phyloP scores from a whole-genome alignment of 2,113 vertebrate genomes.

The Hippocampus zosterae region DNA sequence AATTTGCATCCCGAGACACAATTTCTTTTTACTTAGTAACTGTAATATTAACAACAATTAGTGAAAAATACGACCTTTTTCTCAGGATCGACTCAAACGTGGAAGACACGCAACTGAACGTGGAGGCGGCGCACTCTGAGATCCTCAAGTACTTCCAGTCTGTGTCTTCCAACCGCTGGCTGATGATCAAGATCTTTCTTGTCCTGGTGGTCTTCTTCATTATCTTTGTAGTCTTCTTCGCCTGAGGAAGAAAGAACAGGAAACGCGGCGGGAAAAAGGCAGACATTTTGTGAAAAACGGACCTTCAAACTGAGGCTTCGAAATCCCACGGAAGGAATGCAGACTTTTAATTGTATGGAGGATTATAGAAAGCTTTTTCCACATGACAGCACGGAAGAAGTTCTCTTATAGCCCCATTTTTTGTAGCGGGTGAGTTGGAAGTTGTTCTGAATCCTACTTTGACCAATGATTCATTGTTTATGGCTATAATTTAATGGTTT shows the following conservation, averaged over 20 bases:
- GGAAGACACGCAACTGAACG: conserved; percentile 87
- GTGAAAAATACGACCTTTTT: not conserved
- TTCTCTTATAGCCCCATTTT: conserved; percentile 40
- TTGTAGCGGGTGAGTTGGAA: conserved; percentile 38
- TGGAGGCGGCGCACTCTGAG: conserved; percentile 85
- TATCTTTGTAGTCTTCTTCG: conserved; percentile 91
- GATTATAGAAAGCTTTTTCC: conserved; percentile 29
- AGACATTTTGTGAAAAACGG: conserved; percentile 33
- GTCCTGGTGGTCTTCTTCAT: conserved; percentile 91
- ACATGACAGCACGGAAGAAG: conserved; percentile 27
- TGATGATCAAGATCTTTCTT: conserved; percentile 95
- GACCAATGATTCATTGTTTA: conserved; percentile 61
- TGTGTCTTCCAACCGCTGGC: conserved; percentile 90
- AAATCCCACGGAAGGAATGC: conserved; percentile 10
- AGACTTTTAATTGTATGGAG: conserved; percentile 24
- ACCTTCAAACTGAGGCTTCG: conserved; percentile 28
- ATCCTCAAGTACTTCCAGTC: conserved; percentile 96
- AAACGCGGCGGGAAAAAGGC: no score
- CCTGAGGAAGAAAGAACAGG: conserved; percentile 62
- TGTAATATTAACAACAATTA: no score
- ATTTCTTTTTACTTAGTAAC: no score
- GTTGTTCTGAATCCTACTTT: conserved; percentile 44
- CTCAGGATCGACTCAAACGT: conserved; percentile 87
- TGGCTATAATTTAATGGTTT: conserved; percentile 73
- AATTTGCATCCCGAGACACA: no score